phyloP scores from a whole-genome alignment of 1,140 invertebrate genomes.

The Physella acuta region DNA sequence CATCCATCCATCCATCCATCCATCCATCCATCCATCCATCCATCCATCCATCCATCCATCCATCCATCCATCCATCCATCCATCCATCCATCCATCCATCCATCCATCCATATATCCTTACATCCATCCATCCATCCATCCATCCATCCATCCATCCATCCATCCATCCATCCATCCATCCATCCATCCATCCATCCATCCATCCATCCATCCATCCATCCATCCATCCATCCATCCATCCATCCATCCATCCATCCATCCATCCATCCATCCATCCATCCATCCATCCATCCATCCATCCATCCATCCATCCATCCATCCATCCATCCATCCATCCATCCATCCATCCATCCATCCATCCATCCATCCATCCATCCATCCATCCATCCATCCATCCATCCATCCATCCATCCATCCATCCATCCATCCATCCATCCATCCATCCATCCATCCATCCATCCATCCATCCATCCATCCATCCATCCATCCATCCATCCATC shows the following conservation, averaged over 20 bases:
- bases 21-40: too few relatives aligned
- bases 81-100: too few relatives aligned
- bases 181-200: neutral
- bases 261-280: neutral
- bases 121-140: too few relatives aligned
- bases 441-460: too few relatives aligned
- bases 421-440: neutral
- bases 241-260: neutral
- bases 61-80: too few relatives aligned
- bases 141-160: too few relatives aligned
- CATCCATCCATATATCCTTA: too few relatives aligned
- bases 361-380: neutral
- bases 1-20: too few relatives aligned
- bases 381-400: neutral
- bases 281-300: neutral
- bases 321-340: neutral
- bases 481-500: too few relatives aligned
- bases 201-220: neutral
- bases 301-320: neutral
- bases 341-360: neutral
- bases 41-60: too few relatives aligned
- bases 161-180: neutral
- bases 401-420: neutral
- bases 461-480: too few relatives aligned
- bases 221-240: neutral